Conservation (phyloP, 2,797 vertebrate species). For the Lagodon rhomboides region DNA sequence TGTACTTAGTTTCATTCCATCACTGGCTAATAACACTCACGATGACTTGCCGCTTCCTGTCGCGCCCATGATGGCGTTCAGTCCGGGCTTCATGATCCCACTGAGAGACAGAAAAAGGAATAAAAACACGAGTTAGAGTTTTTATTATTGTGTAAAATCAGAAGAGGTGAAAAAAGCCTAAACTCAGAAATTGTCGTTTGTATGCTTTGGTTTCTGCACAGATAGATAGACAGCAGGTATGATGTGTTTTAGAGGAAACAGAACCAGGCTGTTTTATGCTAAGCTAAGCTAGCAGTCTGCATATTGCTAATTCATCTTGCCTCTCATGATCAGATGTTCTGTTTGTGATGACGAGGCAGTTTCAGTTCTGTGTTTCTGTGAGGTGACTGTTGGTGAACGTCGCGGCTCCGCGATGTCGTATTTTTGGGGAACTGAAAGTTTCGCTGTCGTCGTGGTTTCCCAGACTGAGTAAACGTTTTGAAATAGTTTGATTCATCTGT, state of each 20-base stretch:
- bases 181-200: too few relatives aligned
- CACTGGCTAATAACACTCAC: constrained; percentile 75
- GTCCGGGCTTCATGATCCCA: constrained; percentile 87
- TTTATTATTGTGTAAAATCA: too few relatives aligned
- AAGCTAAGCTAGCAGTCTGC: background rate
- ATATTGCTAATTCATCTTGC: background rate
- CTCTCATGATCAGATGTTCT: too few relatives aligned
- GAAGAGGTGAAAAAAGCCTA: too few relatives aligned
- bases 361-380: constrained; percentile 27
- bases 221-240: background rate
- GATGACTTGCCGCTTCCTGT: constrained; percentile 90
- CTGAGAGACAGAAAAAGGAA: constrained; percentile 63
- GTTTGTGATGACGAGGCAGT: background rate
- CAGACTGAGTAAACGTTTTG: background rate
- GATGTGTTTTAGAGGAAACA: too few relatives aligned
- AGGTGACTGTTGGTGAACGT: background rate
- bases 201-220: too few relatives aligned
- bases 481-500: background rate
- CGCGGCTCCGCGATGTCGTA: accelerated
- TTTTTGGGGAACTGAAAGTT: constrained; percentile 40
- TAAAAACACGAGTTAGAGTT: background rate
- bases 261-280: background rate
- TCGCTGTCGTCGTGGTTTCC: background rate
- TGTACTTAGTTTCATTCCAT: too few relatives aligned
- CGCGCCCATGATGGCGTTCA: constrained; percentile 90